A percentile compares a stretch with the other conserved stretches of the same genome.
Evolutionary conservation across 1,140 invertebrate species (phyloP).

Genomic region (Helicoverpa armigera): DNA sequence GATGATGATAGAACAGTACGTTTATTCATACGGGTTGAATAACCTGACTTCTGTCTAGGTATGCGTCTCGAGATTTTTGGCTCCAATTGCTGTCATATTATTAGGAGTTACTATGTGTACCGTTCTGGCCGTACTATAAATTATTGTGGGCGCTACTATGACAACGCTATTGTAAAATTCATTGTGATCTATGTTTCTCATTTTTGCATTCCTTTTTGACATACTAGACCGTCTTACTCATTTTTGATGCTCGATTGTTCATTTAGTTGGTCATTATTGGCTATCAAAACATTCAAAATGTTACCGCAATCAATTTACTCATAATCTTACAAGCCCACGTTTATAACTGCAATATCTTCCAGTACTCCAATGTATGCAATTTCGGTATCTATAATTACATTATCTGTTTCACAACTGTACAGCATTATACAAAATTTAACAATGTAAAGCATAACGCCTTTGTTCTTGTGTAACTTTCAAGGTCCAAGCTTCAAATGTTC

Average conservation of each 20-base stretch:
- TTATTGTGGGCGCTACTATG: slow-evolving; percentile 2
- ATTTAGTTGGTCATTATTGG: background rate
- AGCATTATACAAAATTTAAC: slow-evolving; percentile 28
- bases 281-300: background rate
- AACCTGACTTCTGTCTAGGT: slow-evolving; percentile 55
- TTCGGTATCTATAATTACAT: slow-evolving; percentile 19
- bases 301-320: background rate
- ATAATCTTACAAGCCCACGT: slow-evolving; percentile 9
- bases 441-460: slow-evolving; percentile 17
- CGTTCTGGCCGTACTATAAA: background rate
- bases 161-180: background rate
- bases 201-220: background rate
- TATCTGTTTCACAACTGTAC: background rate
- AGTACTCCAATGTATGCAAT: slow-evolving; percentile 18
- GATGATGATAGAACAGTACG: slow-evolving; percentile 77
- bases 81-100: slow-evolving; percentile 14
- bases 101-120: slow-evolving; percentile 9
- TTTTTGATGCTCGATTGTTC: background rate
- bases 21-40: slow-evolving; percentile 77
- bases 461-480: slow-evolving; percentile 41
- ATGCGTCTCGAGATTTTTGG: slow-evolving; percentile 47
- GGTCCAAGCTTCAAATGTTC: slow-evolving; percentile 34
- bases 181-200: background rate
- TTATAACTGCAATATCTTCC: background rate
- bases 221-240: background rate